phyloP scores from a whole-genome alignment of 2,797 vertebrate species.

The Podarcis lilfordi region DNA sequence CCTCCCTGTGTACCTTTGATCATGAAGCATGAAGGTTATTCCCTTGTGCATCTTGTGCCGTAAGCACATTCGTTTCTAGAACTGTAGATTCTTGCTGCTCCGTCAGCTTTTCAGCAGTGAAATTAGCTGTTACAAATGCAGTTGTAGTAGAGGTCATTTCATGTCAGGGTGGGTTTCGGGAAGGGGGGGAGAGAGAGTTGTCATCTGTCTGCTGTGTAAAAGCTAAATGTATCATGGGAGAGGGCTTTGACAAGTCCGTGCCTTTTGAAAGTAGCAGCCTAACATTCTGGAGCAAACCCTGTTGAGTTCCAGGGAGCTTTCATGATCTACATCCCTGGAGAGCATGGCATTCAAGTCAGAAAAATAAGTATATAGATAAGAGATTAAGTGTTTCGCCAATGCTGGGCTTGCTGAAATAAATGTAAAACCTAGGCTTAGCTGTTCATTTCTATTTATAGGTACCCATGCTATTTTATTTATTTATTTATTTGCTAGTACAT shows the following conservation, averaged over 20 bases:
- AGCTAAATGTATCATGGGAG: neutral
- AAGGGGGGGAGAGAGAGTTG: neutral
- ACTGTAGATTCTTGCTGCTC: slow-evolving; percentile 56
- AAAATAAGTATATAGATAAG: neutral
- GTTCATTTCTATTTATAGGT: neutral
- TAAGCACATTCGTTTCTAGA: slow-evolving; percentile 67
- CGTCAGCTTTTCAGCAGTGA: slow-evolving; percentile 53
- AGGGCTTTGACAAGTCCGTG: neutral
- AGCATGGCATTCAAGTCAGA: neutral
- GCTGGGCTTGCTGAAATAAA: slow-evolving; percentile 15
- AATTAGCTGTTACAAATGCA: slow-evolving; percentile 60
- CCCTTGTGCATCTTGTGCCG: slow-evolving; percentile 51
- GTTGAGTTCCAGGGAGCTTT: neutral
- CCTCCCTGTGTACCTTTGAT: slow-evolving; percentile 42
- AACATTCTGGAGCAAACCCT: slow-evolving; percentile 19
- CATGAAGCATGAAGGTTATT: slow-evolving; percentile 69
- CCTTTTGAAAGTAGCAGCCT: slow-evolving; percentile 5
- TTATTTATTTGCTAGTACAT: neutral
- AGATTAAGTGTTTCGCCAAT: neutral
- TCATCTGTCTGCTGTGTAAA: slow-evolving; percentile 34
- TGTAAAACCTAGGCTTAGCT: neutral
- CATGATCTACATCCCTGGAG: neutral
- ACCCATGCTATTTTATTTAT: neutral
- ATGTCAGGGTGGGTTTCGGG: slow-evolving; percentile 7
- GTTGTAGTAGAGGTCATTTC: slow-evolving; percentile 41